Percentiles rank a stretch among this genome's conserved stretches.
Evolutionary conservation across 2,888 invertebrate genomes (phyloP).

Genomic region (Eurytoma californica): DNA sequence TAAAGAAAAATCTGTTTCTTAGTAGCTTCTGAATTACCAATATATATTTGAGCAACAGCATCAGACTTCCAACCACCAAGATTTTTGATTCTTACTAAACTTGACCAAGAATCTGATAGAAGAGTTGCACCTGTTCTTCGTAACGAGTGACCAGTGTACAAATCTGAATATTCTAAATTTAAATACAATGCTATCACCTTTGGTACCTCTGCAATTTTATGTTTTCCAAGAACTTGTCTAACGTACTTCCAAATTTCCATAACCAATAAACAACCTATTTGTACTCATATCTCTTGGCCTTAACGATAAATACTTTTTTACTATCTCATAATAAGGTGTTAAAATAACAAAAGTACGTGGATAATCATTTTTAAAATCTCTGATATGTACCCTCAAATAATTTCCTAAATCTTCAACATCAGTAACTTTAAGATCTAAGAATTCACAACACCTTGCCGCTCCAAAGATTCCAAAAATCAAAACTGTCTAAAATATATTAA

Average conservation of each 20-base stretch:
- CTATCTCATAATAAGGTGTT: slow-evolving; percentile 4
- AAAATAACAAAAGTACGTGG: slow-evolving; percentile 13
- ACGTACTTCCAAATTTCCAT: slow-evolving; percentile 8
- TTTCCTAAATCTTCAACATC: slow-evolving; percentile 3
- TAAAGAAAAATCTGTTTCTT: slow-evolving; percentile 3
- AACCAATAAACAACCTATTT: background rate
- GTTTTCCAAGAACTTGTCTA: slow-evolving; percentile 10
- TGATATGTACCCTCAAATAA: slow-evolving; percentile 8
- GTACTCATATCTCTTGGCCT: background rate
- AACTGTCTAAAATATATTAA: slow-evolving; percentile 1
- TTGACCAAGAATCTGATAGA: slow-evolving; percentile 12
- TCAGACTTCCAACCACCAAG: background rate
- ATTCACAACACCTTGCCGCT: slow-evolving; percentile 5
- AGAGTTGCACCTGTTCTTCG: slow-evolving; percentile 8
- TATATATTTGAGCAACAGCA: background rate
- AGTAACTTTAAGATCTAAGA: slow-evolving; percentile 5
- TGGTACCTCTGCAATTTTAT: slow-evolving; percentile 11
- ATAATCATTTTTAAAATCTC: slow-evolving; percentile 16
- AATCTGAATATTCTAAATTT: background rate
- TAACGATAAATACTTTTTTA: slow-evolving; percentile 8
- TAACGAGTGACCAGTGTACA: slow-evolving; percentile 4
- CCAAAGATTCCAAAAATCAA: slow-evolving; percentile 14
- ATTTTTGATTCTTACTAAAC: slow-evolving; percentile 8
- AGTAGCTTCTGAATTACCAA: background rate
- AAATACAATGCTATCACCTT: slow-evolving; percentile 16